Evolutionary conservation across 2,888 invertebrate species (phyloP).

Genomic region (Pycnomerus fuliginosus): DNA sequence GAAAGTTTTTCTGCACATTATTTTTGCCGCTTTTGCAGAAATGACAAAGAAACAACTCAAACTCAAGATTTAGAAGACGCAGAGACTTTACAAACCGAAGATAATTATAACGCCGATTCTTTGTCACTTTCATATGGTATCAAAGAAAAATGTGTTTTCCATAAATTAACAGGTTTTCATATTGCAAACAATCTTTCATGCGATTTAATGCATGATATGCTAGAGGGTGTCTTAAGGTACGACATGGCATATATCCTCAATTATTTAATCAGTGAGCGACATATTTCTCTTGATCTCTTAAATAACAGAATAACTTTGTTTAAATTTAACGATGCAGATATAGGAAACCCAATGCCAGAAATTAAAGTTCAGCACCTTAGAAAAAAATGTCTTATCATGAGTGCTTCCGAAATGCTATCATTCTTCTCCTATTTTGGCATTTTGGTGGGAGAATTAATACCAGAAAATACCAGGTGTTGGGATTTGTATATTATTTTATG

Average conservation of each 20-base stretch:
- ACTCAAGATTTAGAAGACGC: conserved; percentile 7
- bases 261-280: conserved; percentile 10
- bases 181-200: conserved; percentile 8
- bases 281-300: conserved; percentile 8
- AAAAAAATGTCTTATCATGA: conserved; percentile 16
- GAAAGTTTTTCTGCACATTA: conserved; percentile 20
- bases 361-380: conserved; percentile 13
- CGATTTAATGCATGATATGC: conserved; percentile 18
- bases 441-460: conserved; percentile 16
- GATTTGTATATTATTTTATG: conserved; percentile 16
- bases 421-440: conserved; percentile 19
- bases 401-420: conserved; percentile 17
- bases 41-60: conserved; percentile 3
- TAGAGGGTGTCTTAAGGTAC: conserved; percentile 17
- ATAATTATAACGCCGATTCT: conserved; percentile 2
- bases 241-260: conserved; percentile 14
- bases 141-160: conserved; percentile 13
- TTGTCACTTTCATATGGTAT: conserved; percentile 5
- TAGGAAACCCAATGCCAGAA: conserved; percentile 14
- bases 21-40: conserved; percentile 19
- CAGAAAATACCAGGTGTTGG: conserved; percentile 10
- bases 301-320: conserved; percentile 18
- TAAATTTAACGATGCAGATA: conserved; percentile 11
- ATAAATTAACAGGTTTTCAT: conserved; percentile 8
- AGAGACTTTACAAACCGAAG: conserved; percentile 1